Conservation (phyloP, 2,888 invertebrate species). For the Carcina quercana region DNA sequence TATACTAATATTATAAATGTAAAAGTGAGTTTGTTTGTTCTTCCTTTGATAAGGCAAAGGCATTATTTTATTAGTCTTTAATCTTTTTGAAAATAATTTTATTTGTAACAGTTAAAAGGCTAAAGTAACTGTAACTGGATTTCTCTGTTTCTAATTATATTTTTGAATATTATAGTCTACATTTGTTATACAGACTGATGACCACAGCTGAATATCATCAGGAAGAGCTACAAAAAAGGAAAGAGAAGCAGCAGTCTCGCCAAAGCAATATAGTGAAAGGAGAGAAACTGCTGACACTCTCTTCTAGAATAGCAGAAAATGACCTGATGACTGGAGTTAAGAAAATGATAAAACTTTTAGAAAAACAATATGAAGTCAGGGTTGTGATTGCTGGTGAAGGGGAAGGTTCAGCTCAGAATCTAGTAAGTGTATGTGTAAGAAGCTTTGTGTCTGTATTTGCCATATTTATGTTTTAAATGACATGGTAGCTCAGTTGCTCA, state of each 20-base stretch:
- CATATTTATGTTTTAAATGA: too few species aligned
- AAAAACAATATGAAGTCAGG: conserved; percentile 79
- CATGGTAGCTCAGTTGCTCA: too few species aligned
- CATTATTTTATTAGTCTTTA: too few species aligned
- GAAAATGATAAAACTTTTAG: conserved; percentile 78
- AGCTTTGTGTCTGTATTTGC: too few species aligned
- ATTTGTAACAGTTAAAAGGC: too few species aligned
- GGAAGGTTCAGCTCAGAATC: conserved; percentile 33
- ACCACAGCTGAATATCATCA: conserved; percentile 77
- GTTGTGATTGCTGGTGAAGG: conserved; percentile 70
- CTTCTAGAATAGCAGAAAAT: conserved; percentile 76
- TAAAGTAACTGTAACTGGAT: too few species aligned
- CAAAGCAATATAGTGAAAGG: conserved; percentile 65
- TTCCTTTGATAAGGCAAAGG: too few species aligned
- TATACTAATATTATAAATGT: too few species aligned
- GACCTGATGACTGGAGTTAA: conserved; percentile 78
- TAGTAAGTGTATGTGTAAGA: conserved; percentile 35
- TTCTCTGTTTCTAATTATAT: too few species aligned
- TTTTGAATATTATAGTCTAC: neutral
- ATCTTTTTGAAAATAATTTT: too few species aligned
- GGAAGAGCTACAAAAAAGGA: conserved; percentile 73
- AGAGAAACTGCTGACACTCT: conserved; percentile 77
- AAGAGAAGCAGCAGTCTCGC: conserved; percentile 57
- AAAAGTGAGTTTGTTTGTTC: too few species aligned
- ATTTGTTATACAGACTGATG: conserved; percentile 71